Base-by-base conservation (phyloP, 2,888 invertebrate genomes). In the Celastrina argiolus region DNA sequence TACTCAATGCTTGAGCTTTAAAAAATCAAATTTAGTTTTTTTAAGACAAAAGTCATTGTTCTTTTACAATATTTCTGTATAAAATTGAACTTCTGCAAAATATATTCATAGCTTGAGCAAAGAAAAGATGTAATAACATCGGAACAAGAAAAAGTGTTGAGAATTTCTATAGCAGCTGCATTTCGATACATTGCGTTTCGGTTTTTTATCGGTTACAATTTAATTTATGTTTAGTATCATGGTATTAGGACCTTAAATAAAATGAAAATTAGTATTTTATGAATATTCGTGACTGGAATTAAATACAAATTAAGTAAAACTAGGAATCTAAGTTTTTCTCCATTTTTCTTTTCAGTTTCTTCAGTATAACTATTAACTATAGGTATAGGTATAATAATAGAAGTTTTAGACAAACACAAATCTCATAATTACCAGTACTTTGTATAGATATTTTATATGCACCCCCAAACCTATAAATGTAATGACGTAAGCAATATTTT, bases 381-480 rank as follows among this genome's bases (percentile, higher is more conserved):
- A 12, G 14, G 39, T 12, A 39, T 39, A 12, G 12, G 12, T 6
- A 14, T 39, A 8, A 10, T 39, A 18, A 8, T 16, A 7, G 6
- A 6, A 16, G 45, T 4, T 51, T 51, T 51, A 5, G 14, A n/a
- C 7, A 26, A 51, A 22, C 3, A 12, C 12, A 51, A 51, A 51
- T 3, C 12, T 22, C 51, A 12, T 10, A 51, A 26, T 51, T 22
- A 51, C 51, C 12, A 26, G 36, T 10, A 45, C 18, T 22, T 51
- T 51, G 51, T 51, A 22, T 51, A 51, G 12, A 8, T 18, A 18
- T 51, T 51, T 51, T 51, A 58, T 58, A 31, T 58, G 14, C 58
- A 66, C 69, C 66, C 66, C 28, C 42, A 58, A 18, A 66, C 34
- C 42, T 31, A 12, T n/a, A n/a, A n/a, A 65, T 41, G n/a, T 65